A percentile compares a stretch with the other conserved stretches of the same genome.
phyloP scores from a whole-genome alignment of 2,888 invertebrate species.

The Cacoxenus indagator region DNA sequence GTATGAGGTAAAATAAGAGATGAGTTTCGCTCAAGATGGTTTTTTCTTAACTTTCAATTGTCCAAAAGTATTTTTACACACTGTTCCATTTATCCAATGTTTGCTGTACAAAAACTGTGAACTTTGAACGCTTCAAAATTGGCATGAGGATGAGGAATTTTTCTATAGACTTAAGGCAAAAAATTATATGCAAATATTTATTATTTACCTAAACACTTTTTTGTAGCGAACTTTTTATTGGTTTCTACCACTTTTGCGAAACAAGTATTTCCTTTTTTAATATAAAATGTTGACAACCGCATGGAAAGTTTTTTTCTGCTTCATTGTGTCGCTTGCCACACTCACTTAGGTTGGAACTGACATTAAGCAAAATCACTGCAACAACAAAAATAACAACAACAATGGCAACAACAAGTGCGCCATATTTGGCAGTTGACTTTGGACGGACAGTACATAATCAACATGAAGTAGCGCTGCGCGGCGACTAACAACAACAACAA shows the following conservation, averaged over 20 bases:
- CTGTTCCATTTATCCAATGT: background rate
- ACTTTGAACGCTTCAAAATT: background rate
- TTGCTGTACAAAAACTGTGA: background rate
- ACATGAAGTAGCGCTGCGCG: constrained; percentile 8
- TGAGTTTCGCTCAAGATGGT: too few relatives aligned
- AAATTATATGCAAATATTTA: constrained; percentile 11
- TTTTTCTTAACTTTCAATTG: too few relatives aligned
- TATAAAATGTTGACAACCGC: constrained; percentile 53
- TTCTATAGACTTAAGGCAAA: background rate
- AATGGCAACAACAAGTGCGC: constrained; percentile 46
- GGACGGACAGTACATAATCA: constrained; percentile 8
- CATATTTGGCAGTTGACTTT: constrained; percentile 66
- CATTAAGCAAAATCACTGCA: constrained; percentile 53
- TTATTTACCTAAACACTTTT: constrained; percentile 10
- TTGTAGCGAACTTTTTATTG: background rate
- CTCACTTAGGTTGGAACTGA: constrained; percentile 36
- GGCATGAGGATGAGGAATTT: background rate
- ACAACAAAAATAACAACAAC: constrained; percentile 48
- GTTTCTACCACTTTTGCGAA: constrained; percentile 45
- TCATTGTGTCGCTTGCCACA: background rate
- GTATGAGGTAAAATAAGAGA: too few relatives aligned
- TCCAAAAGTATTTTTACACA: too few relatives aligned
- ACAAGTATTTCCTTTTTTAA: constrained; percentile 63
- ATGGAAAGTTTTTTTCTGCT: constrained; percentile 35
- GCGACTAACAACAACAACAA: background rate